A percentile compares a stretch with the other conserved stretches of the same genome.
These are phyloP conservation scores for Carabus problematicus DNA, from an alignment of 2,888 invertebrate genomes.

Conservation along the genomic window DNA sequence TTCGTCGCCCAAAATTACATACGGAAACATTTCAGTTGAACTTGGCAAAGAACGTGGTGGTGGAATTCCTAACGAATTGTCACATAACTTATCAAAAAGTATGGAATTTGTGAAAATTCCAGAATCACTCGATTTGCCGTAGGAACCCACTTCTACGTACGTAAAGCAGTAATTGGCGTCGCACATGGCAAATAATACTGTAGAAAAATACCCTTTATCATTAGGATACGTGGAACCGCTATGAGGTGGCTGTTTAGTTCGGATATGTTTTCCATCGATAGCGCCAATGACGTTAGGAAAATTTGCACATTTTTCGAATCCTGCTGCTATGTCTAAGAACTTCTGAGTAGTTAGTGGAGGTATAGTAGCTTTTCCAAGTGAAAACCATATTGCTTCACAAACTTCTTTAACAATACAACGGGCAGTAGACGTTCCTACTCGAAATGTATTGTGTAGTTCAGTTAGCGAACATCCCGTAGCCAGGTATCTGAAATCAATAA, in stretches of 20 bases:
- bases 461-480: neutral
- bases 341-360: constrained; percentile 32
- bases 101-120: constrained; percentile 48
- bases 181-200: constrained; percentile 49
- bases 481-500: neutral
- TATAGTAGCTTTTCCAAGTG: constrained; percentile 32
- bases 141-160: constrained; percentile 49
- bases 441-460: constrained; percentile 1
- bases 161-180: constrained; percentile 50
- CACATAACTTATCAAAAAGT: too few species aligned
- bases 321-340: constrained; percentile 6
- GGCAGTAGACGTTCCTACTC: neutral
- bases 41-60: constrained; percentile 45
- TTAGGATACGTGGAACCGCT: constrained; percentile 49
- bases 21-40: constrained; percentile 43
- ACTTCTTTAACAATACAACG: constrained; percentile 35
- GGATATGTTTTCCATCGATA: constrained; percentile 50
- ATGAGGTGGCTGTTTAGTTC: constrained; percentile 48
- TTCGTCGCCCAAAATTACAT: constrained; percentile 50
- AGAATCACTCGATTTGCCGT: constrained; percentile 48
- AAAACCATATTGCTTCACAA: constrained; percentile 44
- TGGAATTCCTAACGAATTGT: too few species aligned
- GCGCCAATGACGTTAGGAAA: constrained; percentile 1
- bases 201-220: constrained; percentile 49
- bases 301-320: constrained; percentile 2